Conservation (phyloP, 2,888 invertebrate species). For the Polia nebulosa region DNA sequence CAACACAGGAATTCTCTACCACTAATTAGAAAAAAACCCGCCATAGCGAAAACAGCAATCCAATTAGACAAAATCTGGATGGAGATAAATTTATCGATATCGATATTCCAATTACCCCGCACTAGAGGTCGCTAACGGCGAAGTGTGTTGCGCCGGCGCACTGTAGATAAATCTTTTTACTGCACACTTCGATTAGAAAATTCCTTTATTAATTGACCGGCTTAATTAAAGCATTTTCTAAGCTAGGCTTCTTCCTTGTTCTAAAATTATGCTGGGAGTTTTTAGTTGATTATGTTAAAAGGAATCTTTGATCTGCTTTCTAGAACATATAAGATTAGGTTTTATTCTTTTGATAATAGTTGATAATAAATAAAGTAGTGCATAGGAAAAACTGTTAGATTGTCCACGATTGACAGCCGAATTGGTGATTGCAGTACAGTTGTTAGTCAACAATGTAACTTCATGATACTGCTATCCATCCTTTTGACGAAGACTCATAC, state of each 20-base stretch:
- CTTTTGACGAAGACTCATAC: too few species aligned
- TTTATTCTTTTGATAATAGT: too few species aligned
- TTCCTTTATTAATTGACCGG: conserved; percentile 87
- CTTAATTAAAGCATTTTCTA: conserved; percentile 83
- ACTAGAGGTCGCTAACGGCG: conserved; percentile 77
- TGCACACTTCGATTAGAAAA: conserved; percentile 88
- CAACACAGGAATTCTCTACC: not conserved
- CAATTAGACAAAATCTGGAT: conserved; percentile 61
- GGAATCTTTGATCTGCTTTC: conserved; percentile 9
- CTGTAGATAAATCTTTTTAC: conserved; percentile 88
- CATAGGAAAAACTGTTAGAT: too few species aligned
- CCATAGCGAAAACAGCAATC: conserved; percentile 50
- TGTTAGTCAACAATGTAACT: too few species aligned
- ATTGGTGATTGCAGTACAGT: too few species aligned
- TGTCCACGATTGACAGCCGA: too few species aligned
- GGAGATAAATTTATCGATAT: conserved; percentile 66
- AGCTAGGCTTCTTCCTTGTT: conserved; percentile 66
- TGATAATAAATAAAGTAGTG: too few species aligned
- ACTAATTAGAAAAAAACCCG: conserved; percentile 53
- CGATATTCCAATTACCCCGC: conserved; percentile 80
- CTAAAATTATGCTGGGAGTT: conserved; percentile 51
- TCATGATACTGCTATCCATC: too few species aligned
- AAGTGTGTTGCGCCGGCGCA: conserved; percentile 69
- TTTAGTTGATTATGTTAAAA: conserved; percentile 28
- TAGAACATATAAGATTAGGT: not conserved